These are phyloP conservation scores for Tortrix viridana DNA, from an alignment of 2,888 invertebrate genomes.

Conservation along the genomic window DNA sequence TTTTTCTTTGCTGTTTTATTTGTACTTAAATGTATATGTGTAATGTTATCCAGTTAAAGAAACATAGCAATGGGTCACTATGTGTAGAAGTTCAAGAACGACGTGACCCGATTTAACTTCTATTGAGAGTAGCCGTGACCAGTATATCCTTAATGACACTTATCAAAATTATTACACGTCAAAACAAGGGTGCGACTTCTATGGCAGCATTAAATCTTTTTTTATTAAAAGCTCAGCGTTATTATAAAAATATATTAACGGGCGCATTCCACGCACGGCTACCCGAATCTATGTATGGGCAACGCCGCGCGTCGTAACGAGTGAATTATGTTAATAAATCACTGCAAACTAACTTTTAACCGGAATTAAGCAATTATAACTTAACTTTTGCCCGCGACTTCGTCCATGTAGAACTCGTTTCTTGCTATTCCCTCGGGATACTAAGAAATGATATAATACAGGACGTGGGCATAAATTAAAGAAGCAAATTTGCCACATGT, in stretches of 20 bases:
- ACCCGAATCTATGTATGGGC: constrained; percentile 43
- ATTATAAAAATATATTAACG: constrained; percentile 16
- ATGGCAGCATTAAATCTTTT: constrained; percentile 2
- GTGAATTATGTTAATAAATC: constrained; percentile 73
- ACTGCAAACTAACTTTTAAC: constrained; percentile 63
- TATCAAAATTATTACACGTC: not conserved
- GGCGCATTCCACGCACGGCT: constrained; percentile 13
- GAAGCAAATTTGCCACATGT: not conserved
- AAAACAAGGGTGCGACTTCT: constrained; percentile 9
- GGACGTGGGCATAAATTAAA: not conserved
- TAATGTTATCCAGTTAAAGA: too few relatives aligned
- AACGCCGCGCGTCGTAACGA: constrained; percentile 66
- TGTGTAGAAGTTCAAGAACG: too few relatives aligned
- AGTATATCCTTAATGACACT: not conserved
- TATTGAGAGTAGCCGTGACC: not conserved
- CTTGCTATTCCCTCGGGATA: not conserved
- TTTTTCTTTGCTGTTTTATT: too few relatives aligned
- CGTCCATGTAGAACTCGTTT: not conserved
- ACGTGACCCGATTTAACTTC: not conserved
- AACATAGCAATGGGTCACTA: too few relatives aligned
- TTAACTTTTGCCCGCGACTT: not conserved
- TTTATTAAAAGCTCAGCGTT: not conserved
- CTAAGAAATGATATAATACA: not conserved
- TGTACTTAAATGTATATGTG: too few relatives aligned
- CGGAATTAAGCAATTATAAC: constrained; percentile 75